Base-by-base conservation (phyloP, 2,113 vertebrate genomes). In the Pitta sordida region DNA sequence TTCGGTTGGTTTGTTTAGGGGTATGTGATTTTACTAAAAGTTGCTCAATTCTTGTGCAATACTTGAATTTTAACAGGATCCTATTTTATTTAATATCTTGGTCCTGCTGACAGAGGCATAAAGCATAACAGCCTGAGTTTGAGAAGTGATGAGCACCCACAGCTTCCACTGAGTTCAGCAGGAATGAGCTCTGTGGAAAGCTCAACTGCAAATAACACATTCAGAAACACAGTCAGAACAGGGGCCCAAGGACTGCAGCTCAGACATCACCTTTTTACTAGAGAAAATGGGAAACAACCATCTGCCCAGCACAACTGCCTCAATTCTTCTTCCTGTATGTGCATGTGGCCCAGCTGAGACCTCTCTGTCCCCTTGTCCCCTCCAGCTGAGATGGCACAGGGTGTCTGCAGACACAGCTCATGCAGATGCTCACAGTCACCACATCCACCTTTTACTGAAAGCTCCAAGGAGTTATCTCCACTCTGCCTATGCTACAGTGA, bases 121-220 rank as follows among this genome's bases (percentile, higher is more conserved):
- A 89, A 93, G 77, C 74, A 92, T 58, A 91, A 92, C 32, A 92
- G 74, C 48, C 64, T 52, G 34, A 91, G 37, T 87, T 1, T 90
- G 53, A 76, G 74, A 91, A 91, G 67, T 63, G 87, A 86, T 87
- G 86, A 95, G 78, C 67, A 87, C 58, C 70, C 63, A 79, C 67
- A 91, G 89, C 89, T 92, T 83, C 80, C 92, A 95, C 84, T 19
- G 67, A 79, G 77, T 90, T 82, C 81, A 91, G 88, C 80, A 92
- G 69, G 27, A 93, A 87, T 7, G 22, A 91, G 53, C 44, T 82
- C 62, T 48, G 43, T 74, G 73, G 80, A 94, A 95, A 93, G 53
- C 59, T 49, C 46, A 81, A 3, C 69, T 79, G 53, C 46, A 85
- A 84, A 81, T 46, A 67, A 69, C 69, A 90, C 7, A 53, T 5